Conservation (phyloP, 1,140 invertebrate species). For the Tenebrio molitor region DNA sequence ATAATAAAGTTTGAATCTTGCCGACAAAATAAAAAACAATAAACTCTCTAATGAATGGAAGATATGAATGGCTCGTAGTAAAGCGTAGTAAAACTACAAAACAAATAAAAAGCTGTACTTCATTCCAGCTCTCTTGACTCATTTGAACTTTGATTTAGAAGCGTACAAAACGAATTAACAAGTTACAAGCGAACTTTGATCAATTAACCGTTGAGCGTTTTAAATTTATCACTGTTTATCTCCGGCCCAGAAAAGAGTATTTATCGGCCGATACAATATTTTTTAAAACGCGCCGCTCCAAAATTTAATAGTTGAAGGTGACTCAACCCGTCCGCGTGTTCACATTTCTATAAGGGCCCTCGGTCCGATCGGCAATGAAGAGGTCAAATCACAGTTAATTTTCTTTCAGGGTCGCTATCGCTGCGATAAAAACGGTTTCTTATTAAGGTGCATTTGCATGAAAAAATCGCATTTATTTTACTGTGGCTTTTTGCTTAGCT, state of each 20-base stretch:
- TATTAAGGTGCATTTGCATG: not conserved
- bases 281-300: not conserved
- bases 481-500: not conserved
- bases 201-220: constrained; percentile 43
- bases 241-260: not conserved
- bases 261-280: constrained; percentile 6
- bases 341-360: constrained; percentile 9
- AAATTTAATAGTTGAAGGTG: constrained; percentile 14
- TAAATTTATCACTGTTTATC: constrained; percentile 45
- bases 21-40: constrained; percentile 57
- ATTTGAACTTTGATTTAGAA: constrained; percentile 47
- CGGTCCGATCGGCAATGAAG: constrained; percentile 17
- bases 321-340: not conserved
- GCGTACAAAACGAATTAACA: constrained; percentile 43
- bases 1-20: constrained; percentile 54
- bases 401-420: too few relatives aligned
- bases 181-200: constrained; percentile 37
- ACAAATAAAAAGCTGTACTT: constrained; percentile 64
- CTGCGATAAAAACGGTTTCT: not conserved
- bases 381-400: constrained; percentile 34
- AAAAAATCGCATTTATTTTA: too few relatives aligned
- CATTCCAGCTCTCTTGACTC: constrained; percentile 60
- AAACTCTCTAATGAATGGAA: constrained; percentile 59
- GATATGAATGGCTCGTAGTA: constrained; percentile 64
- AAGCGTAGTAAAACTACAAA: constrained; percentile 66